Evolutionary conservation across 2,888 invertebrate genomes (phyloP).

Genomic region (Synergus laeviventris): DNA sequence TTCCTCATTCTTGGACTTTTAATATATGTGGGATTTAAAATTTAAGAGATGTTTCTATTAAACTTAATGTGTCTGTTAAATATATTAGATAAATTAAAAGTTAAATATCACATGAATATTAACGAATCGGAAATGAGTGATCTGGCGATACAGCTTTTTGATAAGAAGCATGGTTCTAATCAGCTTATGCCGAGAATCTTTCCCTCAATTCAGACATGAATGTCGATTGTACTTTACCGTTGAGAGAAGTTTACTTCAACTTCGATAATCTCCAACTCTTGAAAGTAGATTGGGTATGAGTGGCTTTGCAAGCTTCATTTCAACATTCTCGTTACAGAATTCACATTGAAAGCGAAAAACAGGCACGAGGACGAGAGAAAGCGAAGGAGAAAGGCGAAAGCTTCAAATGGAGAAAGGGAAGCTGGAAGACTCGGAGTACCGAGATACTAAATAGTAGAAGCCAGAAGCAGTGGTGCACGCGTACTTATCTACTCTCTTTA

Average conservation of each 20-base stretch:
- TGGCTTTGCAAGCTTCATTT: conserved; percentile 9
- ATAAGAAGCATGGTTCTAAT: neutral
- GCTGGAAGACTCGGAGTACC: conserved; percentile 2
- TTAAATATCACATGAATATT: neutral
- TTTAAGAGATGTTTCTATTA: neutral
- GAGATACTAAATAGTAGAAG: conserved; percentile 28
- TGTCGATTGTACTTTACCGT: neutral
- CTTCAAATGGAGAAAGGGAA: conserved; percentile 15
- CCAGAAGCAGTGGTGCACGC: conserved; percentile 39
- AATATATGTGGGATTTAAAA: no score
- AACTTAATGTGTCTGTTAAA: no score
- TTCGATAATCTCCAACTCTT: neutral
- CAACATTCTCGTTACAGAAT: conserved; percentile 12
- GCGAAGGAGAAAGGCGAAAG: conserved; percentile 22
- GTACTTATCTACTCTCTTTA: conserved; percentile 50
- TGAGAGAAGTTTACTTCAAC: neutral
- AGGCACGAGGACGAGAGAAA: conserved; percentile 4
- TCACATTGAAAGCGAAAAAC: conserved; percentile 17
- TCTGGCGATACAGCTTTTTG: neutral
- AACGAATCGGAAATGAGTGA: neutral
- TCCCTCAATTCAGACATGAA: neutral
- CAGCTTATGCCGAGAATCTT: neutral
- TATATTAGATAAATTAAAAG: no score
- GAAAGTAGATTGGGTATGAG: conserved; percentile 9
- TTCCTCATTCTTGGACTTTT: neutral